Evolutionary conservation across 2,888 invertebrate genomes (phyloP), one percentile per base, ranked within the genome.

Genomic region (Argynnis bischoffii): DNA sequence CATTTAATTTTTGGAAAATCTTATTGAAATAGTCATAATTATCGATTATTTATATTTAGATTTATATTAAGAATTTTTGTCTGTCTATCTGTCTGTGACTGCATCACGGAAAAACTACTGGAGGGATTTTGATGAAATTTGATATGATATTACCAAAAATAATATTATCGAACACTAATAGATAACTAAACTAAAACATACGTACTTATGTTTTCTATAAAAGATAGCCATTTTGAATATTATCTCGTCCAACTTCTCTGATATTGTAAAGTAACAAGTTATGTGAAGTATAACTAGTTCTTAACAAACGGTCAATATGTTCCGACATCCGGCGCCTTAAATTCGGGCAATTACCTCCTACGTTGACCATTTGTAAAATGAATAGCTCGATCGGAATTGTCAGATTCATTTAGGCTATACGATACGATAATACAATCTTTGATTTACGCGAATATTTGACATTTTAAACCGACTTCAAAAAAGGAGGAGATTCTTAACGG

Each of bases 311-410:
- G n/a, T 26, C 51, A 50, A 51, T 35, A 60, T 50, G 41, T 57
- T 41, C 31, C 53, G 48, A 53, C 47, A 63, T 59, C 18, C 11
- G 51, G 14, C 26, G 53, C 50, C 35, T 60, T 48, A 60, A 66
- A 63, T 66, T 61, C 21, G n/a, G 54, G 69, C 69, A 69, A 59
- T 69, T 69, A 69, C 66, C 66, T 63, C 63, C 66, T 63, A 69
- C 69, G 63, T 63, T 63, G 60, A 54, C 48, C 46, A 14, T 46
- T 64, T 35, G 55, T 68, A 47, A 64, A 68, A 55, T 55, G 60
- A 47, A 59, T 59, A 51, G 59, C 26, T 60, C 53, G 47, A 60
- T 66, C 47, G 66, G 54, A 54, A 55, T 66, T 66, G 60, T 55
- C 18, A 18, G n/a, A 2, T n/a, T 14, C n/a, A 46, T 59, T 54